phyloP scores from a whole-genome alignment of 2,113 vertebrate species.

The Ranitomeya imitator region DNA sequence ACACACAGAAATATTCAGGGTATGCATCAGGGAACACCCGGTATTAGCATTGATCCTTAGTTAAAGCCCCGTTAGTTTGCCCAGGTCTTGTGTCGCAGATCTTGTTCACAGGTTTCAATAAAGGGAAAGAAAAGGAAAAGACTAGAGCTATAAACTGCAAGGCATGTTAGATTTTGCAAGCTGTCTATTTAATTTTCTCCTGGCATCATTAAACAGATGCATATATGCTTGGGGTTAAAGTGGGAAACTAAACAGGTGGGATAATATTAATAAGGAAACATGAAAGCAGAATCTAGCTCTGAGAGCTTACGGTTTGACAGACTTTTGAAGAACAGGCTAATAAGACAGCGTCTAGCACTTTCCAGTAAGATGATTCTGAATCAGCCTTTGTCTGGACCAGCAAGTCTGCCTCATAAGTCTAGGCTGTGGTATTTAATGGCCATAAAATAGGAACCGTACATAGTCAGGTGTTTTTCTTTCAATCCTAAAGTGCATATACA shows the following conservation, averaged over 20 bases:
- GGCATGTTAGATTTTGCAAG: slow-evolving; percentile 16
- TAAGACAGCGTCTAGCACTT: slow-evolving; percentile 43
- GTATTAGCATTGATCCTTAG: not conserved
- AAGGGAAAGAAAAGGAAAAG: slow-evolving; percentile 13
- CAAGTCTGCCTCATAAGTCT: slow-evolving; percentile 50
- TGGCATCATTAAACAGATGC: slow-evolving; percentile 35
- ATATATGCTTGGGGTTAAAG: slow-evolving; percentile 38
- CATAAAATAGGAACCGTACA: slow-evolving; percentile 52
- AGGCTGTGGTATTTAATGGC: slow-evolving; percentile 50
- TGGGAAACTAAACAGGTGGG: slow-evolving; percentile 29
- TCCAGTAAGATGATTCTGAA: slow-evolving; percentile 51
- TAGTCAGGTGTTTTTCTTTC: slow-evolving; percentile 59
- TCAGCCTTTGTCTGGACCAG: slow-evolving; percentile 48
- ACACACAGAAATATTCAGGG: too few relatives aligned
- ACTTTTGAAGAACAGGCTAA: slow-evolving; percentile 52
- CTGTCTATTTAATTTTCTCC: slow-evolving; percentile 26
- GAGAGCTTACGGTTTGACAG: slow-evolving; percentile 51
- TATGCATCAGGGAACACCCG: too few relatives aligned
- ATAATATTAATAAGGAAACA: slow-evolving; percentile 42
- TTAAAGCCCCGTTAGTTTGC: not conserved
- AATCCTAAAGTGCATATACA: slow-evolving; percentile 51
- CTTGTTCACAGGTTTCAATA: not conserved
- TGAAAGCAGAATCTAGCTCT: slow-evolving; percentile 45
- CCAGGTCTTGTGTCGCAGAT: not conserved
- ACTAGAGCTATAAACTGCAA: not conserved